Percentiles rank a stretch among this genome's conserved stretches.
Evolutionary conservation across 1,140 invertebrate genomes (phyloP).

Genomic region (Philotrypesis tridentata): DNA sequence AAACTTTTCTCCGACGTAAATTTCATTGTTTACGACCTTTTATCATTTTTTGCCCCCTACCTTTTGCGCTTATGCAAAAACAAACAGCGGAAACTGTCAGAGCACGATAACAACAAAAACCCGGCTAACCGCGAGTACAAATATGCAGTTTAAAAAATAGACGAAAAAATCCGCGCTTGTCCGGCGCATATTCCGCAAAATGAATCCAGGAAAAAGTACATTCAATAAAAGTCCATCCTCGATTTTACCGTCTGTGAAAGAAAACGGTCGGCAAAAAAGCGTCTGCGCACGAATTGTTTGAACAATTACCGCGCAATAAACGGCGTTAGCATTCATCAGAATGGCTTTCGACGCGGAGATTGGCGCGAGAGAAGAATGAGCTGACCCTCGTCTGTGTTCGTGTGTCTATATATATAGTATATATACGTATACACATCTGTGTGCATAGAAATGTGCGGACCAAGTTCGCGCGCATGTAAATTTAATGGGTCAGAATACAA

Average conservation of each 20-base stretch:
- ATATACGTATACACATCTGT: not conserved
- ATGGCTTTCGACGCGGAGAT: slow-evolving; percentile 5
- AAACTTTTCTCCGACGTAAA: slow-evolving; percentile 21
- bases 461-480: slow-evolving; percentile 40
- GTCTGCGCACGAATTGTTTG: not conserved
- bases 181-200: not conserved
- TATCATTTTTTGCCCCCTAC: too few species aligned
- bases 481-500: slow-evolving; percentile 42
- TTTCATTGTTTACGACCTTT: too few species aligned
- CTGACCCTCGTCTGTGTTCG: not conserved
- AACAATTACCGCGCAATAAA: slow-evolving; percentile 9
- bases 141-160: too few species aligned
- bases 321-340: slow-evolving; percentile 1
- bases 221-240: not conserved
- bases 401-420: not conserved
- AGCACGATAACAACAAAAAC: too few species aligned
- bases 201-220: not conserved
- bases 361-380: not conserved
- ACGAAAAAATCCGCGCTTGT: too few species aligned
- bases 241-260: not conserved
- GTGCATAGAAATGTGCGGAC: not conserved
- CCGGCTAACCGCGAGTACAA: too few species aligned
- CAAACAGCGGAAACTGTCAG: too few species aligned
- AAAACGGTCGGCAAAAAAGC: not conserved
- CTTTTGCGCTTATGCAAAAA: too few species aligned